Percentiles rank a stretch among this genome's conserved stretches.
Conservation (phyloP, 2,888 invertebrate genomes). For the Stomorhina lunata region DNA sequence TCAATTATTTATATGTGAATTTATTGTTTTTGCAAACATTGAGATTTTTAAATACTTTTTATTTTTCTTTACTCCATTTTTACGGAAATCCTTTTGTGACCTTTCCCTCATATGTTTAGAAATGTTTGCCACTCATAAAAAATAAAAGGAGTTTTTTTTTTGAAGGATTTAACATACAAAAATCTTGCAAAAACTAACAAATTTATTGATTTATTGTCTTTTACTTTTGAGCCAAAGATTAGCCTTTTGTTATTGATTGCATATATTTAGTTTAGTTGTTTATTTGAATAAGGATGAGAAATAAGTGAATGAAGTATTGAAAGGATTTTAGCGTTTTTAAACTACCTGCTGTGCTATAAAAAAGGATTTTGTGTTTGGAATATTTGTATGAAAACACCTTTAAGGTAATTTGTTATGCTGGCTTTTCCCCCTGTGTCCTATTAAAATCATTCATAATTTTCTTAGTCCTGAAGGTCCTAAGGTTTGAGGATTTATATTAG, state of each 20-base stretch:
- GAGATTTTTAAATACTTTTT: conserved; percentile 19
- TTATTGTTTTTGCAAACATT: background rate
- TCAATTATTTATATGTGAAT: too few relatives aligned
- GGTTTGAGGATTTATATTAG: conserved; percentile 12
- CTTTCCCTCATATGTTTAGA: conserved; percentile 26
- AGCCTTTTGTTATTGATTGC: conserved; percentile 55
- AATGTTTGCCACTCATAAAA: conserved; percentile 1
- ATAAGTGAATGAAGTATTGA: background rate
- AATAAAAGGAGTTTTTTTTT: conserved; percentile 23
- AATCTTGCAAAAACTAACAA: conserved; percentile 42
- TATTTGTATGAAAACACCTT: conserved; percentile 33
- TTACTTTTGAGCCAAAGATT: conserved; percentile 58
- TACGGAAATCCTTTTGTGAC: background rate
- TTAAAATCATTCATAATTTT: background rate
- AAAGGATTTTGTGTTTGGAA: conserved; percentile 17
- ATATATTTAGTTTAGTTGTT: conserved; percentile 60
- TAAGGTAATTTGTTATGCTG: conserved; percentile 54
- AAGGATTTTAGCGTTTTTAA: background rate
- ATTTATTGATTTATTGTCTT: conserved; percentile 57
- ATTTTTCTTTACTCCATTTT: conserved; percentile 41
- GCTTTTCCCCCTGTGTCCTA: conserved; percentile 26
- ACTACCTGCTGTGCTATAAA: conserved; percentile 48
- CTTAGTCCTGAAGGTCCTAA: conserved; percentile 27
- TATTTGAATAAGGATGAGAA: background rate
- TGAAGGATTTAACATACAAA: background rate